A percentile compares a stretch with the other conserved stretches of the same genome.
Evolutionary conservation across 2,888 invertebrate species (phyloP).

Genomic region (Adelphocoris suturalis): DNA sequence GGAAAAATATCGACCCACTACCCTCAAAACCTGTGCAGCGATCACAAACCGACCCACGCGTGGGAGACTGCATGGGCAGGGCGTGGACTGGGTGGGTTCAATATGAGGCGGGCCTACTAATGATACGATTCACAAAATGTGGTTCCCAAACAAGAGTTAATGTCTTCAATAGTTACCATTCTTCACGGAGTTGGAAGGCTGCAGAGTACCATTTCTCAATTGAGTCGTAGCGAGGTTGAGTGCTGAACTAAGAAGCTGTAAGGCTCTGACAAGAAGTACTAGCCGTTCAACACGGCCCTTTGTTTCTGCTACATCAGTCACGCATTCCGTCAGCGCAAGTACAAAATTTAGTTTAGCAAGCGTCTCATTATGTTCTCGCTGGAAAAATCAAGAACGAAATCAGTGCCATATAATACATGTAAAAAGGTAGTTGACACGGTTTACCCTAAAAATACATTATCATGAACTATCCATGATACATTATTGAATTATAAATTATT

Average conservation of each 20-base stretch:
- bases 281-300: constrained; percentile 86
- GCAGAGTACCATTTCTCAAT: constrained; percentile 89
- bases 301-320: constrained; percentile 90
- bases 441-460: no score
- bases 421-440: no score
- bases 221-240: constrained; percentile 93
- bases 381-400: constrained; percentile 75
- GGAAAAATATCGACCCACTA: no score
- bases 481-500: neutral
- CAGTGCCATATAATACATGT: no score
- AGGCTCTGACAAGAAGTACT: constrained; percentile 91
- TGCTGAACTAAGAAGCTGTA: constrained; percentile 97
- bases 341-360: constrained; percentile 98
- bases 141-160: no score
- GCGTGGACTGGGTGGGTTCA: no score
- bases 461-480: no score
- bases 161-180: constrained; percentile 76
- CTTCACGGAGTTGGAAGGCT: constrained; percentile 94
- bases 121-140: no score
- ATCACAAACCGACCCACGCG: no score
- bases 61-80: no score
- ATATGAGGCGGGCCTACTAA: no score
- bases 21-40: no score
- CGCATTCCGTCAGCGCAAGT: constrained; percentile 95
- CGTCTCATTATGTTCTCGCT: constrained; percentile 97